Evolutionary conservation across 1,140 invertebrate species (phyloP), one percentile per base, ranked within the genome.

Genomic region (Temnothorax nylanderi): DNA sequence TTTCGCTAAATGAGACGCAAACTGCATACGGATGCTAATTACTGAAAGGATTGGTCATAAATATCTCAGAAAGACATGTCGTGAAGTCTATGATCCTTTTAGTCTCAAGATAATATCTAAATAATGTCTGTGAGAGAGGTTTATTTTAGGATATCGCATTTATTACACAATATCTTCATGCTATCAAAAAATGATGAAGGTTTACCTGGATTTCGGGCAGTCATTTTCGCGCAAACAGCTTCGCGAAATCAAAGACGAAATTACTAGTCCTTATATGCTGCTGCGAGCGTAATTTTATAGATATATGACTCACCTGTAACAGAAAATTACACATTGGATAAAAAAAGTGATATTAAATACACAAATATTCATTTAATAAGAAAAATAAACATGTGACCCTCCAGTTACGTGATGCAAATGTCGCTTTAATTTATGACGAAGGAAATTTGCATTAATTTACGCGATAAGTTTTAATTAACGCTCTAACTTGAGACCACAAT

Each of bases 281-380:
- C 60, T 41, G 54, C n/a, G 8, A 82, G 8, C 1, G 11, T 21
- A 51, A 44, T 62, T 62, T 34, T 76, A 58, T n/a, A 49, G 71
- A 81, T 26, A 21, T 32, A 11, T 71, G 77, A 92, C 89, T 92
- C 87, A 91, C 90, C 89, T 90, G 85, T 58, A 89, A 87, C 86
- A 88, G n/a, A 86, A 75, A 86, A 75, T 44, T 41, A 71, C 16
- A 81, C 16, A 41, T 44, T 44, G 10, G 26, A 37, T 13, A 1
- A 56, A 37, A 44, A 18, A 56, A 16, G 16, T 26, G 10, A 71
- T 26, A 65, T 37, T 54, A 65, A 67, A 13, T 26, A 2, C n/a
- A 21, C 26, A 64, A 65, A 69, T 71, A 69, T 67, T 65, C 11
- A 4, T 21, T 0, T 47, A 60, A 58, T 51, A 6, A 21, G 26